Base-by-base conservation (phyloP, 2,113 vertebrate genomes). In the Microtus pennsylvanicus region DNA sequence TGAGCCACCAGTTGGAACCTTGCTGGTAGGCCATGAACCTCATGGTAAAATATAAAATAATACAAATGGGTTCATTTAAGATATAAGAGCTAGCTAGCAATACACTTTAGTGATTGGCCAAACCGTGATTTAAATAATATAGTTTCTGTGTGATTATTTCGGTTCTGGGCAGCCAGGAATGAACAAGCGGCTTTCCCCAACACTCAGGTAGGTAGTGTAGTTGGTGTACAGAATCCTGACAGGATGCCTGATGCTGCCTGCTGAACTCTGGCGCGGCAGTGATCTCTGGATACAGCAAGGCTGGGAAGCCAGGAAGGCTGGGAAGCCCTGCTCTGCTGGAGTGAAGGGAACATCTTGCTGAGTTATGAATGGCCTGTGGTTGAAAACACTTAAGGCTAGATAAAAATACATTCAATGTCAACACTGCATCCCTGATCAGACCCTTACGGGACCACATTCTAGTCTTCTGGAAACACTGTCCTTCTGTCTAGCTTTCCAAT, bases 311-410 rank as follows among this genome's bases (percentile, higher is more conserved):
- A 30, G 75, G 22, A n/a, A 86, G 45, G 80, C n/a, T n/a, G n/a
- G 86, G 78, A 82, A 0, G 38, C 52, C 55, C 22, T 52, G 52
- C 70, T 76, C 11, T 90, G 78, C 42, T 86, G 58, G n/a, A 47
- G 26, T 22, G 45, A 50, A 82, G 38, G 17, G 16, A 52, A 55
- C 30, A 26, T 45, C 86, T 85, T 90, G 35, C 80, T 38, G 52
- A n/a, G 24, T 61, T 38, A 4, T 33, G 35, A 80, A 6, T 24
- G 47, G 28, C 21, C 12, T 87, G 58, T 42, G 52, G 33, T 33
- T 76, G 74, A 77, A 96, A 92, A 65, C 8, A 95, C 19, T 61
- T 4, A 74, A 96, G 30, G 72, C 45, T 90, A 78, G 90, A 93
- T 35, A 70, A 86, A 95, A 94, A 7, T 33, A 90, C 69, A 17